A percentile compares a stretch with the other conserved stretches of the same genome.
These are phyloP conservation scores for Apotomis turbidana DNA, from an alignment of 2,888 invertebrate genomes.

Conservation along the genomic window DNA sequence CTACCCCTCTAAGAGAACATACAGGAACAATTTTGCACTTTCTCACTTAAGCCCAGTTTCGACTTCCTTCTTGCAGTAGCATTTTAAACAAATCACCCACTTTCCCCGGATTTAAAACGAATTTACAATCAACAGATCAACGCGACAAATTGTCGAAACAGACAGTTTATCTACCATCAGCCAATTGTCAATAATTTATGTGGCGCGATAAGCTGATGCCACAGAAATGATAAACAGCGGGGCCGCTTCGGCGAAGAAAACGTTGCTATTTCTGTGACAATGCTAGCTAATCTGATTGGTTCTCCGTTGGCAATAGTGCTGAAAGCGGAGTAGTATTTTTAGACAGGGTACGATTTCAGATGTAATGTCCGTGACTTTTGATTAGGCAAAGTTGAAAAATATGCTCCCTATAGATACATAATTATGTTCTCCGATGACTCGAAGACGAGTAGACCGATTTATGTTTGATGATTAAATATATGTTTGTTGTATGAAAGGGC, in stretches of 20 bases:
- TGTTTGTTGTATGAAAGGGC: too few species aligned
- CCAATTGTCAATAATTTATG: constrained; percentile 53
- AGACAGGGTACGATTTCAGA: too few species aligned
- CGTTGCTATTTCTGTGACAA: constrained; percentile 20
- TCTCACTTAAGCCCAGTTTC: background rate
- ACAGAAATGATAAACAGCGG: constrained; percentile 32
- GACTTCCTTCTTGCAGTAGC: background rate
- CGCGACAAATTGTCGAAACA: constrained; percentile 52
- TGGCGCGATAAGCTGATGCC: constrained; percentile 47
- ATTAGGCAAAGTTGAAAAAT: too few species aligned
- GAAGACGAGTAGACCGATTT: too few species aligned
- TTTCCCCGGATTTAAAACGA: constrained; percentile 36
- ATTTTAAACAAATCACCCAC: constrained; percentile 19
- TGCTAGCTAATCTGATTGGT: background rate
- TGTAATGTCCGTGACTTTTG: too few species aligned
- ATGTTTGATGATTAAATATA: too few species aligned
- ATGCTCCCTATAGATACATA: too few species aligned
- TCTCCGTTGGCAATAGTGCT: background rate
- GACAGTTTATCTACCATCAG: constrained; percentile 48
- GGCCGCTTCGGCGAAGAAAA: constrained; percentile 23
- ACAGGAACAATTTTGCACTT: background rate
- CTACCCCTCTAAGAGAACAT: background rate
- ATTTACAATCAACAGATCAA: constrained; percentile 37
- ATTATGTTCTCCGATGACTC: too few species aligned
- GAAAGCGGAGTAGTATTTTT: too few species aligned